phyloP scores from a whole-genome alignment of 1,140 invertebrate genomes.

The Bemisia tabaci region DNA sequence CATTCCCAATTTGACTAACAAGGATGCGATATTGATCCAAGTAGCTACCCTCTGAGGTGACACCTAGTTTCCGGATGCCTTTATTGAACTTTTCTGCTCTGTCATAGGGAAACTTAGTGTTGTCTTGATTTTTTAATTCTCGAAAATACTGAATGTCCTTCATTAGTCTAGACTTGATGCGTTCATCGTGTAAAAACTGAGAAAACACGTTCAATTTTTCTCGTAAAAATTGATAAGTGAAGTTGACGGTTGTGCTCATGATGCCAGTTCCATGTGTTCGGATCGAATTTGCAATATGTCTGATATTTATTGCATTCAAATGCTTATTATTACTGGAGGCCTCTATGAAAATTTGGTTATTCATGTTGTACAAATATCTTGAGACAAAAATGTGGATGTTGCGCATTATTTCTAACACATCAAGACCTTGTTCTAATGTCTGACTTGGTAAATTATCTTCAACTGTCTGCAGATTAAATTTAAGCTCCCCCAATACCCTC shows the following conservation, averaged over 20 bases:
- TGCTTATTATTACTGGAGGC: conserved; percentile 83
- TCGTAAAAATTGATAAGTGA: conserved; percentile 90
- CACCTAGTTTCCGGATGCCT: conserved; percentile 76
- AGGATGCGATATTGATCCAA: conserved; percentile 86
- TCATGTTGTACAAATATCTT: conserved; percentile 90
- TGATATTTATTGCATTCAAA: conserved; percentile 90
- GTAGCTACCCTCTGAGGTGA: conserved; percentile 73
- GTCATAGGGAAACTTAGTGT: conserved; percentile 65
- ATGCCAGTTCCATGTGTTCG: conserved; percentile 95
- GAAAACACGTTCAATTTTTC: conserved; percentile 92
- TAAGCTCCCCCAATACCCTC: conserved; percentile 78
- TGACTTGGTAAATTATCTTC: conserved; percentile 91
- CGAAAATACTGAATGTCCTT: conserved; percentile 71
- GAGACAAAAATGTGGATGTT: conserved; percentile 94
- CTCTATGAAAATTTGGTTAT: conserved; percentile 95
- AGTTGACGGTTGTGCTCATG: conserved; percentile 95
- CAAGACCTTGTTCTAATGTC: conserved; percentile 93
- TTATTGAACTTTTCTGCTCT: conserved; percentile 90
- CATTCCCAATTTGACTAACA: conserved; percentile 90
- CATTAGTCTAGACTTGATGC: conserved; percentile 87
- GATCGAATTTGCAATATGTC: conserved; percentile 94
- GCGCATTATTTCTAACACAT: conserved; percentile 94
- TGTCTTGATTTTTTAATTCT: conserved; percentile 38
- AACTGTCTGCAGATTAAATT: conserved; percentile 65
- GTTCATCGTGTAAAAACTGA: conserved; percentile 96